These are phyloP conservation scores for Apostichopus parvimensis DNA, from an alignment of 35 echinoderm and acorn worm species.

Conservation along the genomic window DNA sequence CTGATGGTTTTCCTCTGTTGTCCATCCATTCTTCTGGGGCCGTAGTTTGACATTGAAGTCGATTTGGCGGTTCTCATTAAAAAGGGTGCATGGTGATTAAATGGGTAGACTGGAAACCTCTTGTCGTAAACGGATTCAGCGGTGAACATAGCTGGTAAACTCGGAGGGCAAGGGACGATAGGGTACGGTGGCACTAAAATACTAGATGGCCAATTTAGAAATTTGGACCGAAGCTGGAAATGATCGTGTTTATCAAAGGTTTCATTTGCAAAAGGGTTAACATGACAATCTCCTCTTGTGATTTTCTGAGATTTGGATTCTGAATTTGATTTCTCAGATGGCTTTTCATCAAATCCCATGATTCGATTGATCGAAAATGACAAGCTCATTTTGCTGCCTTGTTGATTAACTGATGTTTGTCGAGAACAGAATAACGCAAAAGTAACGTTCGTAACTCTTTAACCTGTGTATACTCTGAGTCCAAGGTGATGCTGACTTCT, in stretches of 20 bases:
- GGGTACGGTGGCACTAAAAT: background rate
- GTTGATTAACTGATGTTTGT: background rate
- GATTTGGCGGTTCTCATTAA: background rate
- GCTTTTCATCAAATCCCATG: conserved; percentile 53
- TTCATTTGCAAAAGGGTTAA: background rate
- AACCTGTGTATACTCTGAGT: too few relatives aligned
- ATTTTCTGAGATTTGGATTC: background rate
- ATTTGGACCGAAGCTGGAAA: background rate
- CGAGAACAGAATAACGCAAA: too few relatives aligned
- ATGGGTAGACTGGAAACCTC: background rate
- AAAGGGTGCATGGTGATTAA: background rate
- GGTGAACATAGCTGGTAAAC: background rate
- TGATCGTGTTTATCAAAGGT: background rate
- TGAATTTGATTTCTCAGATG: background rate
- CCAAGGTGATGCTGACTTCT: too few relatives aligned
- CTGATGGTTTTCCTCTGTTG: background rate
- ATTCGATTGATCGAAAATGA: conserved; percentile 81
- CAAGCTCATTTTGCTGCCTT: conserved; percentile 35
- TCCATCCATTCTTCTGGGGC: background rate
- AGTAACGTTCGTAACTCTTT: too few relatives aligned
- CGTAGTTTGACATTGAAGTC: background rate
- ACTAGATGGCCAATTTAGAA: background rate
- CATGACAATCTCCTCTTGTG: background rate
- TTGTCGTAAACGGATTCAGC: background rate
- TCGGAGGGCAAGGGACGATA: background rate